These are phyloP conservation scores for Actenoides lindsayi DNA, from an alignment of 2,113 vertebrate species.

Conservation along the genomic window DNA sequence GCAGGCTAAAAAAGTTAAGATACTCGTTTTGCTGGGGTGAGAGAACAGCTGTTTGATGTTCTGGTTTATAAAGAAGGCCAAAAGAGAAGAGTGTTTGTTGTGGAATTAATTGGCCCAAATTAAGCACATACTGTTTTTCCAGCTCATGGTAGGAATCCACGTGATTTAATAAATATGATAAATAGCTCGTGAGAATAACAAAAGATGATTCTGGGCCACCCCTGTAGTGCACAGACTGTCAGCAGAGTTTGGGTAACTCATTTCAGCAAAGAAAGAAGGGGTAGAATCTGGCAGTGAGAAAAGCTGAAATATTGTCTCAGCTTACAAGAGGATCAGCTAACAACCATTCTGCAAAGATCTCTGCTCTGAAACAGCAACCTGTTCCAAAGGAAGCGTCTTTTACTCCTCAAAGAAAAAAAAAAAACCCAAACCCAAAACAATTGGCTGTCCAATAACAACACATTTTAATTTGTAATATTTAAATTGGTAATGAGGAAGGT, in stretches of 20 bases:
- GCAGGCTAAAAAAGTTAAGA: neutral
- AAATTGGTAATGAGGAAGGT: constrained; percentile 60
- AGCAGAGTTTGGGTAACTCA: constrained; percentile 32
- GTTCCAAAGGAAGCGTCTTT: neutral
- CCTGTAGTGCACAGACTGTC: neutral
- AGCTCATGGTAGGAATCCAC: constrained; percentile 55
- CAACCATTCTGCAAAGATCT: neutral
- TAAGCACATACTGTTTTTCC: constrained; percentile 64
- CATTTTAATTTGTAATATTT: constrained; percentile 31
- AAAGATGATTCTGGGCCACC: constrained; percentile 51
- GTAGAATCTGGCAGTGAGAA: neutral
- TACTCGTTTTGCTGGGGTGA: neutral
- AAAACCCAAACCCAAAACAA: neutral
- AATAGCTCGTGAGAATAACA: constrained; percentile 55
- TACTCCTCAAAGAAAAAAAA: neutral
- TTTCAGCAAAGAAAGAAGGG: neutral
- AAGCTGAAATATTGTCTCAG: neutral
- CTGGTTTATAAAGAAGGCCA: constrained; percentile 48
- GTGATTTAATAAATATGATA: constrained; percentile 67
- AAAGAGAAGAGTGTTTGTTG: constrained; percentile 44
- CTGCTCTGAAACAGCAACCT: neutral
- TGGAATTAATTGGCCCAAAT: constrained; percentile 64
- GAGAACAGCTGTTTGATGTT: constrained; percentile 67
- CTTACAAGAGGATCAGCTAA: neutral
- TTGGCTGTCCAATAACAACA: neutral